Evolutionary conservation across 2,797 vertebrate genomes (phyloP).

Genomic region (Poecile montanus): DNA sequence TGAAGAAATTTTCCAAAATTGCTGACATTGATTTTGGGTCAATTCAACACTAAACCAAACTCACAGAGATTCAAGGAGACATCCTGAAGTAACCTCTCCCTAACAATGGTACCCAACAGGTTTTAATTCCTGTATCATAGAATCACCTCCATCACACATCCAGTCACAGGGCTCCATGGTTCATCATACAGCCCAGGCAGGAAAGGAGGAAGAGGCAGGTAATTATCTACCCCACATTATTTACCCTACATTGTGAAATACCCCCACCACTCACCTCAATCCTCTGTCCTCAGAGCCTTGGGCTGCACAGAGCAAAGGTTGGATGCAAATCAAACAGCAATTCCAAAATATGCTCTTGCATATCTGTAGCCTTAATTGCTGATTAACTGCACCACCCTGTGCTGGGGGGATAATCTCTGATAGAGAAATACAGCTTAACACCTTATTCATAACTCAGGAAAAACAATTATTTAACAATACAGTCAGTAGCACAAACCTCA

Average conservation of each 20-base stretch:
- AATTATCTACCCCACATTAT: too few relatives aligned
- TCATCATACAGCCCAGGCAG: background rate
- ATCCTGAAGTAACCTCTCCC: background rate
- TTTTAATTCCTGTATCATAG: background rate
- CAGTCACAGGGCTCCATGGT: background rate
- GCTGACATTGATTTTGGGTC: background rate
- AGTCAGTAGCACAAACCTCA: background rate
- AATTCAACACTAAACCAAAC: background rate
- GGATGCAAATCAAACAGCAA: background rate
- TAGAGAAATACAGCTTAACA: background rate
- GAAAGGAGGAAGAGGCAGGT: background rate
- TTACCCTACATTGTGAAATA: background rate
- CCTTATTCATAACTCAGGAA: background rate
- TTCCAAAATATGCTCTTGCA: background rate
- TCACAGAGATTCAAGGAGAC: background rate
- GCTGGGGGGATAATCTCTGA: background rate
- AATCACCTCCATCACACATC: background rate
- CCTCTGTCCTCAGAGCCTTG: background rate
- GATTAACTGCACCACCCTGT: background rate
- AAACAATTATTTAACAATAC: background rate
- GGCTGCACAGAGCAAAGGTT: background rate
- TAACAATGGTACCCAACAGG: background rate
- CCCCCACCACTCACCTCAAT: background rate
- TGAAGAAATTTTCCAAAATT: background rate
- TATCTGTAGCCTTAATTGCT: background rate